Conservation (phyloP, 92 coral and sea anemone genomes). For the Palythoa grandiflora region DNA sequence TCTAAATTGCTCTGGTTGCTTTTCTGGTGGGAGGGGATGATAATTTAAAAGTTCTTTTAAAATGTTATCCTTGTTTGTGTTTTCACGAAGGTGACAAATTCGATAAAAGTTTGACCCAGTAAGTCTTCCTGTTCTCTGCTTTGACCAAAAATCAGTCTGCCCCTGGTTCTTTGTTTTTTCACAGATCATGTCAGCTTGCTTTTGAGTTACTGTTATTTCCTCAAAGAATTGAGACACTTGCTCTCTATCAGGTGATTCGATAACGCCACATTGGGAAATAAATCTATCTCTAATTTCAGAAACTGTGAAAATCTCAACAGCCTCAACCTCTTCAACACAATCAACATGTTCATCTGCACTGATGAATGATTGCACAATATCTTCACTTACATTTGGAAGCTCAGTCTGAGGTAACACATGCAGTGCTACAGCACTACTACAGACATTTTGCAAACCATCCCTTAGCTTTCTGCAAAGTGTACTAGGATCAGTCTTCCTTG, state of each 20-base stretch:
- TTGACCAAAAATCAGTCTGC: not conserved
- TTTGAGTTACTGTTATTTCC: conserved; percentile 14
- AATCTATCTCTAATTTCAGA: conserved; percentile 11
- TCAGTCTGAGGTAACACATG: conserved; percentile 2
- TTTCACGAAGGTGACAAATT: not conserved
- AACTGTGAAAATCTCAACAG: not conserved
- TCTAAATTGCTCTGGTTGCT: not conserved
- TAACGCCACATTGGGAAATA: not conserved
- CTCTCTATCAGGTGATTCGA: not conserved
- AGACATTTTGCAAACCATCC: conserved; percentile 45
- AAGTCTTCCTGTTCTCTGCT: not conserved
- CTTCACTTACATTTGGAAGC: not conserved
- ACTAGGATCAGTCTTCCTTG: not conserved
- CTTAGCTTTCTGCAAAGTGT: conserved; percentile 35
- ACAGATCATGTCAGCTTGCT: not conserved
- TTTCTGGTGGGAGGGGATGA: not conserved
- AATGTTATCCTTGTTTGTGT: not conserved
- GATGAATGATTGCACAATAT: not conserved
- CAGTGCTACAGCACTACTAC: not conserved
- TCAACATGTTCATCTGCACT: conserved; percentile 3
- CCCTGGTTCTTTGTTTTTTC: not conserved
- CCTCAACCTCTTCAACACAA: too few relatives aligned
- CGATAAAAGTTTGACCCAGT: not conserved
- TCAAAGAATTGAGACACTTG: conserved; percentile 6
- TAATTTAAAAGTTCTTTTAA: not conserved